Conservation (phyloP, 2,113 vertebrate species). For the Zeus faber region DNA sequence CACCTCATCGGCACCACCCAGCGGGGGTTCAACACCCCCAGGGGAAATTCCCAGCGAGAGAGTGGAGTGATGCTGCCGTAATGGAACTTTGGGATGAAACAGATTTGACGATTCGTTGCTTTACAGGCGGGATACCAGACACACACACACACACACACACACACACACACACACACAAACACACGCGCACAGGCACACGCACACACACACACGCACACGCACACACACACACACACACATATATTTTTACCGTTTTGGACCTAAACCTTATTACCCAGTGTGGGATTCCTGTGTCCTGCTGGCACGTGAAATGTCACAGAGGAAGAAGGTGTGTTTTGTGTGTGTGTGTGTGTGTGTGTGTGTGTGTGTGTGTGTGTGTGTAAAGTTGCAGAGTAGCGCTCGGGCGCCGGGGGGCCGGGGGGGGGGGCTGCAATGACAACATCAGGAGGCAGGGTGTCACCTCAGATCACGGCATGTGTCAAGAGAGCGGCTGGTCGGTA, state of each 20-base stretch:
- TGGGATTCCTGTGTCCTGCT: no score
- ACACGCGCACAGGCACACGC: neutral
- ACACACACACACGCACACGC: no score
- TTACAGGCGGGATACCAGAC: no score
- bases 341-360: no score
- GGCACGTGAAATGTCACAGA: no score
- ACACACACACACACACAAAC: no score
- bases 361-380: no score
- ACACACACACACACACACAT: no score
- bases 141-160: no score
- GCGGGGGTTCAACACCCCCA: neutral
- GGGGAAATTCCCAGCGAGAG: slow-evolving; percentile 45
- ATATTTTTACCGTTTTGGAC: slow-evolving; percentile 3
- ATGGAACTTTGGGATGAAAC: slow-evolving; percentile 60
- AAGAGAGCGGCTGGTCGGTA: slow-evolving; percentile 22
- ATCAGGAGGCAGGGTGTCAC: slow-evolving; percentile 45
- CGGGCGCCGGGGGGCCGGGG: slow-evolving; percentile 11
- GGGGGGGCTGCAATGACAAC: slow-evolving; percentile 32
- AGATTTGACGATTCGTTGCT: slow-evolving; percentile 55
- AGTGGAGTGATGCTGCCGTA: slow-evolving; percentile 43
- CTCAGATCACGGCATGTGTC: slow-evolving; percentile 24
- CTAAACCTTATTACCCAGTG: slow-evolving; percentile 49
- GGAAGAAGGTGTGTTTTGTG: no score
- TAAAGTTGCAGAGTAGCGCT: no score
- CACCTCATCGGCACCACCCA: no score